A percentile compares a stretch with the other conserved stretches of the same genome.
phyloP scores from a whole-genome alignment of 2,888 invertebrate genomes.

The Empis stercorea region DNA sequence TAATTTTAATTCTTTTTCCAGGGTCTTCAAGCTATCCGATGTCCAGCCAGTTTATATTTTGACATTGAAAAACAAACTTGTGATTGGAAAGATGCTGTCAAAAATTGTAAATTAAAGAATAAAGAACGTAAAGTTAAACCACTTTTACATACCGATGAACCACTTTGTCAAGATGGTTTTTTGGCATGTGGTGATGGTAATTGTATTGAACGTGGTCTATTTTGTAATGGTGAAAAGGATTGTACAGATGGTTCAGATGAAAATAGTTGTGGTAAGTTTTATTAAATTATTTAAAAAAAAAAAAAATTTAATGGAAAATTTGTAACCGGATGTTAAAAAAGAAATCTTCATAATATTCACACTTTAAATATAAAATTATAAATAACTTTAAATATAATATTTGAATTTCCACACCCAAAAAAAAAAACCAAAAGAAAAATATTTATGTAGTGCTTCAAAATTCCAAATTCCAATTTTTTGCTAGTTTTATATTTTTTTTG shows the following conservation, averaged over 20 bases:
- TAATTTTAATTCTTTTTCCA: constrained; percentile 25
- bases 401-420: too few species aligned
- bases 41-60: constrained; percentile 83
- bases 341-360: too few species aligned
- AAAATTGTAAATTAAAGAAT: constrained; percentile 81
- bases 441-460: too few species aligned
- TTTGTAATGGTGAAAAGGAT: constrained; percentile 88
- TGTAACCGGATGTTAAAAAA: not conserved
- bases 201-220: constrained; percentile 78
- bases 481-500: too few species aligned
- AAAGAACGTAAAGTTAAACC: constrained; percentile 82
- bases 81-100: constrained; percentile 89
- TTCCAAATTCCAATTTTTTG: too few species aligned
- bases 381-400: too few species aligned
- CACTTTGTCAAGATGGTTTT: constrained; percentile 74
- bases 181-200: constrained; percentile 77
- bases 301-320: not conserved
- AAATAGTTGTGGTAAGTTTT: constrained; percentile 71
- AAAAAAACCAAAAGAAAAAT: too few species aligned
- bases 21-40: constrained; percentile 86
- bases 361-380: not conserved
- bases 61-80: constrained; percentile 92
- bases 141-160: constrained; percentile 76
- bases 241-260: constrained; percentile 82
- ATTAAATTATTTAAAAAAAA: constrained; percentile 6